phyloP scores from a whole-genome alignment of 2,888 invertebrate genomes.

The Pyrgus malvae region DNA sequence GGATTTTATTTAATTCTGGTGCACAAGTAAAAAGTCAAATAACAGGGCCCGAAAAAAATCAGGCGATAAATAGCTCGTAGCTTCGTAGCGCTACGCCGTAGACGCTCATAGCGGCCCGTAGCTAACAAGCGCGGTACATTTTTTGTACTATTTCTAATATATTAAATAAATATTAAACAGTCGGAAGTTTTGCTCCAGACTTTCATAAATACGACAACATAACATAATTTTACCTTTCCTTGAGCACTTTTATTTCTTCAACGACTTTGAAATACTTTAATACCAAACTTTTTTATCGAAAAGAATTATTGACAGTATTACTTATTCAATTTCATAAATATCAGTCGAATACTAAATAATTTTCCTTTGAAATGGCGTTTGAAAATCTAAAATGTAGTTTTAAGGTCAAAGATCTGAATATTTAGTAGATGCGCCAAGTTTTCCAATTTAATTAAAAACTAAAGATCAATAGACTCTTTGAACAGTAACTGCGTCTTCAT shows the following conservation, averaged over 20 bases:
- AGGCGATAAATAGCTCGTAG: constrained; percentile 22
- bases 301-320: no score
- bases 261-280: neutral
- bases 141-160: constrained; percentile 13
- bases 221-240: neutral
- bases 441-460: no score
- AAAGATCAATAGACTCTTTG: no score
- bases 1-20: constrained; percentile 11
- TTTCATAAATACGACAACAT: neutral
- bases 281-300: no score
- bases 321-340: no score
- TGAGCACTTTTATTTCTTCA: neutral
- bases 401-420: no score
- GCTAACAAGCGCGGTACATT: constrained; percentile 24
- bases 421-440: no score
- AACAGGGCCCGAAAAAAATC: constrained; percentile 24
- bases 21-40: constrained; percentile 31
- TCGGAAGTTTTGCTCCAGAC: constrained; percentile 5
- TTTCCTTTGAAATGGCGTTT: no score
- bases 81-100: constrained; percentile 20
- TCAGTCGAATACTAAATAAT: no score
- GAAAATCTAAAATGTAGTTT: no score
- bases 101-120: neutral
- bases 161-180: constrained; percentile 11
- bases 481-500: no score